Evolutionary conservation across 2,113 vertebrate species (phyloP), one percentile per base, ranked within the genome.

Genomic region (Semnornis frantzii): DNA sequence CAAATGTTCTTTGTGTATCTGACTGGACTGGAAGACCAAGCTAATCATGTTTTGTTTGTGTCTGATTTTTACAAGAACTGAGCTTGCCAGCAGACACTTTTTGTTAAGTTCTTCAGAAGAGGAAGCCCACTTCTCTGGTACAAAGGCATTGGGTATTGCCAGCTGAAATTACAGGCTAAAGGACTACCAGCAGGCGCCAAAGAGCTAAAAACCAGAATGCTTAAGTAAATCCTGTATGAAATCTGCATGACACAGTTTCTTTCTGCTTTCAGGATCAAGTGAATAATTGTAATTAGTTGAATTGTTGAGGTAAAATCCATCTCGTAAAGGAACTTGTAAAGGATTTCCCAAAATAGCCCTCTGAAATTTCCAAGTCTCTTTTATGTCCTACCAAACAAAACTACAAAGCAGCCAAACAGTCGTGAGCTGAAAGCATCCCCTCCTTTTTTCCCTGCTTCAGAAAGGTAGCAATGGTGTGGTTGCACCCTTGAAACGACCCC

Each of bases 311-410:
- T 66, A 87, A 91, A 93, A 81, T 46, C 9, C 58, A 79, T 62
- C 64, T 88, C 31, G 39, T 79, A 62, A 81, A 78, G 73, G 90
- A 80, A 90, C 18, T 86, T 55, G 39, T 46, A 84, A 87, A 86
- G 62, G 85, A 82, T 91, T 94, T 95, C 80, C 85, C 72, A 78
- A 93, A 90, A 78, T 37, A 94, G 44, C 31, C 46, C 42, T 92
- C 74, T 74, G 76, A 94, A 93, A 87, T 80, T 71, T 94, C 76
- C 75, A 81, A 28, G 28, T 80, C 65, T 87, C 82, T 83, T 90
- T 82, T 54, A 83, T 58, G 72, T 92, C 77, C 62, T 86, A 75
- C 66, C 63, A 86, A 86, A 83, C 69, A 87, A 83, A 91, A 84
- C n/a, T 58, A 66, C 46, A 58, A 88, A 90, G 76, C 72, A 90